A percentile compares a stretch with the other conserved stretches of the same genome.
These are phyloP conservation scores for Miltochrista miniata DNA, from an alignment of 2,888 invertebrate species.

Conservation along the genomic window DNA sequence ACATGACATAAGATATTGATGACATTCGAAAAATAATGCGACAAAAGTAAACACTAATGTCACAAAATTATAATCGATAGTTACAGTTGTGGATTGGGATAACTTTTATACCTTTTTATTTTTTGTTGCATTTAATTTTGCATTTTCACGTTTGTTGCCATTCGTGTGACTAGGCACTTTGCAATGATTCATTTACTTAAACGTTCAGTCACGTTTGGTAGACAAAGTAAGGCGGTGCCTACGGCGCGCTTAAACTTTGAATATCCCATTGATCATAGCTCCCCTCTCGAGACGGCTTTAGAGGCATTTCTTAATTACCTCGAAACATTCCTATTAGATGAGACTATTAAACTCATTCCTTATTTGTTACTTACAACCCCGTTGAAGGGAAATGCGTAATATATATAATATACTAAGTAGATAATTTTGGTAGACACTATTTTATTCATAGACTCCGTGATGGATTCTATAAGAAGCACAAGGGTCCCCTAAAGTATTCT, in stretches of 20 bases:
- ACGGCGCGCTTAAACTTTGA: slow-evolving; percentile 11
- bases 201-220: slow-evolving; percentile 19
- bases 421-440: too few species aligned
- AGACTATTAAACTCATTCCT: slow-evolving; percentile 45
- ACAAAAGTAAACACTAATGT: too few species aligned
- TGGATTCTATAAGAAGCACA: too few species aligned
- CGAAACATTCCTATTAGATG: slow-evolving; percentile 43
- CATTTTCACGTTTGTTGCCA: slow-evolving; percentile 66
- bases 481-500: too few species aligned
- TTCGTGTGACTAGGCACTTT: slow-evolving; percentile 63
- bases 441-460: neutral
- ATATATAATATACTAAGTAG: too few species aligned
- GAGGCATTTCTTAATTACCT: slow-evolving; percentile 56
- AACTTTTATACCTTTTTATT: too few species aligned
- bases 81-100: slow-evolving; percentile 31
- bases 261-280: slow-evolving; percentile 50
- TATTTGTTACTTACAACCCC: slow-evolving; percentile 23
- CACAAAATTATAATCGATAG: too few species aligned
- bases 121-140: slow-evolving; percentile 53
- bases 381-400: too few species aligned
- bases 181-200: slow-evolving; percentile 17
- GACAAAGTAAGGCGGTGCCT: slow-evolving; percentile 15
- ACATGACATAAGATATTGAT: too few species aligned
- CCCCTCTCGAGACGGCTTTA: slow-evolving; percentile 21
- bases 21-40: too few species aligned